Base-by-base conservation (phyloP, 2,888 invertebrate species). In the Serrognathus titanus region DNA sequence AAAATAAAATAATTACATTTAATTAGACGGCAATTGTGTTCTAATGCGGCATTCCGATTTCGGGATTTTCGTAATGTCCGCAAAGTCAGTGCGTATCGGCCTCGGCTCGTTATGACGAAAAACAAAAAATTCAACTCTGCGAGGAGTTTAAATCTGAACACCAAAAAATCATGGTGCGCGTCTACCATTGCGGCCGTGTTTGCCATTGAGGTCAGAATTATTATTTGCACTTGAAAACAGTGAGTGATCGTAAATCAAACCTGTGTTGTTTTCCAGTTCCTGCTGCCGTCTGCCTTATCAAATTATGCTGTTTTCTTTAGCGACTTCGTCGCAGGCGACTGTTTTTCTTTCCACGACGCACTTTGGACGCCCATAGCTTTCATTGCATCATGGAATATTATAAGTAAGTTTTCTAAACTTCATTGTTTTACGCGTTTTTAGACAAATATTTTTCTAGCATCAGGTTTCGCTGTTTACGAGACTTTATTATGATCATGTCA, bases 321-420 rank as follows among this genome's bases (percentile, higher is more conserved):
- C 48, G 58, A 53, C 20, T 53, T 58, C 41, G 53, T 58, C 9
- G 58, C 53, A 35, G 51, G 54, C 36, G 53, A 53, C 13, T 53
- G 51, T 47, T 58, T 54, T 24, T 45, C 24, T 6, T 54, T 58
- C 41, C 51, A 58, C 31, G 41, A 48, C 41, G 58, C 58, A 6
- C 46, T 58, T 10, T 58, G 58, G 58, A 58, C 58, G n/a, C 58
- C 58, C 13, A 54, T 58, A 6, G 53, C 54, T 38, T 58, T 51
- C 41, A 51, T 54, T 37, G 54, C 54, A 9, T 58, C 54, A 24
- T 58, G 53, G 41, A 58, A 58, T 40, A 47, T 58, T 35, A 49
- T 54, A 38, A 58, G 58, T 58, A 51, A 58, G 58, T 58, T 6
- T 51, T 31, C 24, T 31, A 31, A 31, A 31, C 24, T 31, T 31